Evolutionary conservation across 2,113 vertebrate species (phyloP), one percentile per base, ranked within the genome.

Genomic region (Dendropsophus ebraccatus): DNA sequence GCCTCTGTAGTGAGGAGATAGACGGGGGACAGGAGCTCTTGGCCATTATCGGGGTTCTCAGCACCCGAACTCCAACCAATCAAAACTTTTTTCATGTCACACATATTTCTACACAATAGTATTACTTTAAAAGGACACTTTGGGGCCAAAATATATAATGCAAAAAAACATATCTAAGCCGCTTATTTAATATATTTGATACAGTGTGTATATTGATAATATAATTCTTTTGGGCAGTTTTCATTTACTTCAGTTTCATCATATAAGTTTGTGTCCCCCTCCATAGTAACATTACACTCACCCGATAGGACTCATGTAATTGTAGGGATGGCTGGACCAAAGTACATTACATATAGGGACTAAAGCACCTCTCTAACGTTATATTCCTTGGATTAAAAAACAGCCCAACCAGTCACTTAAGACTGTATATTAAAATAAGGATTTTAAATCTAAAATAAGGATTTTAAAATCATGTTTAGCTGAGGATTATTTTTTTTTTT

Each of bases 171-270:
- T 86, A 81, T 73, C 52, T 81, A 47, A 87, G 78, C 77, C 73
- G 77, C 85, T 81, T 87, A 87, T 81, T 87, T 81, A 87, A 81
- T 74, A 85, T 78, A 78, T 81, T 87, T 69, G 62, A 76, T 76
- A 76, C 65, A 60, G 17, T 74, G 56, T 85, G 41, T 70, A 81
- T 87, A 81, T 54, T 81, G n/a, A n/a, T n/a, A 67, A 32, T 58
- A 47, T 56, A 50, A 69, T 67, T 41, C 72, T 73, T 0, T 72
- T 16, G 28, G 25, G 12, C 19, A 2, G 6, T 67, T 25, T 28
- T 70, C 65, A 82, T 69, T 65, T 69, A 82, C 9, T 2, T 62
- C 2, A 8, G 6, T 35, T 35, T 35, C 30, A 35, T 41, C 23
- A 11, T 67, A 41, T 65, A 25, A 65, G 17, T 47, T 45, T 81